Conservation (phyloP, 2,113 vertebrate species). For the Aegotheles bennettii region DNA sequence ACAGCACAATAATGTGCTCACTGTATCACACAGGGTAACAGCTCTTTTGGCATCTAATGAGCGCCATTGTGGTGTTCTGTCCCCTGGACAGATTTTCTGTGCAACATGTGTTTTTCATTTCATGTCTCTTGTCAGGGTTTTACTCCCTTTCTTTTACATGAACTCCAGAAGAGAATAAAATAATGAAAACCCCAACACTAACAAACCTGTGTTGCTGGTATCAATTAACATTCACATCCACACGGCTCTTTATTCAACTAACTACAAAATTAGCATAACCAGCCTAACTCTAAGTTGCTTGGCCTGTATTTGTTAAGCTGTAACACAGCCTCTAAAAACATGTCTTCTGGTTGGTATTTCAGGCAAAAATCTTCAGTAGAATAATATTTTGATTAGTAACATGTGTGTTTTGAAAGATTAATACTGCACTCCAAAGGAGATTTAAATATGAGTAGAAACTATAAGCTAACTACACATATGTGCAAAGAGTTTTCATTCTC, state of each 20-base stretch:
- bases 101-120: conserved; percentile 30
- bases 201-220: neutral
- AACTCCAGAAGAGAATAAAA: conserved; percentile 15
- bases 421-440: conserved; percentile 22
- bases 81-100: conserved; percentile 13
- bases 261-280: neutral
- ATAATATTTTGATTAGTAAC: conserved; percentile 56
- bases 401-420: conserved; percentile 49
- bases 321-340: conserved; percentile 1
- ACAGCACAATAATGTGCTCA: neutral
- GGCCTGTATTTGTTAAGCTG: neutral
- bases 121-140: neutral
- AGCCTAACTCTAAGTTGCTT: neutral
- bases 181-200: neutral
- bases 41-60: neutral
- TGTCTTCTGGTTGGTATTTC: conserved; percentile 20
- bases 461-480: conserved; percentile 10
- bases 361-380: conserved; percentile 13
- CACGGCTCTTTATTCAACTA: neutral
- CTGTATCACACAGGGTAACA: neutral
- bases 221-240: neutral
- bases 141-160: neutral
- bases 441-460: conserved; percentile 28
- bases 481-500: neutral
- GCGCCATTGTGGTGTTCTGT: neutral